phyloP scores from a whole-genome alignment of 2,113 vertebrate genomes.

The Megaceryle maxima region DNA sequence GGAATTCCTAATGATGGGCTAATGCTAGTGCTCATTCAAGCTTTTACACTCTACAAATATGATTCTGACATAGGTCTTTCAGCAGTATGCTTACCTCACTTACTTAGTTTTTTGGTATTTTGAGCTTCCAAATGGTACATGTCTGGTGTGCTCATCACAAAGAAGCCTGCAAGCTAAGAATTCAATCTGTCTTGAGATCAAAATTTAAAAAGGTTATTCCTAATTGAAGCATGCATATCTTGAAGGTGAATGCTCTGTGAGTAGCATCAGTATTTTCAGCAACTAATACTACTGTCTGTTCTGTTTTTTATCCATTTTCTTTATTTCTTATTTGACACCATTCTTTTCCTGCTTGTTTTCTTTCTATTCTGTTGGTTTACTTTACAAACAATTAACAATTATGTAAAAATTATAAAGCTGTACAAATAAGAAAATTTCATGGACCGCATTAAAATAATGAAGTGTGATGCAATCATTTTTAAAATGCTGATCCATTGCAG shows the following conservation, averaged over 20 bases:
- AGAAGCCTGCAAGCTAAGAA: background rate
- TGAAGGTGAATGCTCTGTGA: background rate
- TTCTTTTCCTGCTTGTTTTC: background rate
- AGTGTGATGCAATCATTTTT: background rate
- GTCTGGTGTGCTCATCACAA: background rate
- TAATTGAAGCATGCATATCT: background rate
- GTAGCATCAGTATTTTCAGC: background rate
- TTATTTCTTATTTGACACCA: background rate
- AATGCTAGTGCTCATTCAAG: background rate
- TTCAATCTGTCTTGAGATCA: background rate
- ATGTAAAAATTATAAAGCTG: fast-evolving
- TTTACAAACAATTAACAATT: background rate
- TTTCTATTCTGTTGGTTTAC: background rate
- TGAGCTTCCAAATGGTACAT: background rate
- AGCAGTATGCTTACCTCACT: background rate
- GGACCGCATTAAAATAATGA: background rate
- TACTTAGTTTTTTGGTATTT: background rate
- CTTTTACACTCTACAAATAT: background rate
- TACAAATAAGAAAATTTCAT: background rate
- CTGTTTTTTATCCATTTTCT: background rate
- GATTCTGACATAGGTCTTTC: background rate
- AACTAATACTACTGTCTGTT: background rate
- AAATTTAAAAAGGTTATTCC: background rate
- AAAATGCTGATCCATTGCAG: background rate
- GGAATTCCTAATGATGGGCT: background rate